Conservation (phyloP, 2,113 vertebrate genomes). For the Rhombomys opimus region DNA sequence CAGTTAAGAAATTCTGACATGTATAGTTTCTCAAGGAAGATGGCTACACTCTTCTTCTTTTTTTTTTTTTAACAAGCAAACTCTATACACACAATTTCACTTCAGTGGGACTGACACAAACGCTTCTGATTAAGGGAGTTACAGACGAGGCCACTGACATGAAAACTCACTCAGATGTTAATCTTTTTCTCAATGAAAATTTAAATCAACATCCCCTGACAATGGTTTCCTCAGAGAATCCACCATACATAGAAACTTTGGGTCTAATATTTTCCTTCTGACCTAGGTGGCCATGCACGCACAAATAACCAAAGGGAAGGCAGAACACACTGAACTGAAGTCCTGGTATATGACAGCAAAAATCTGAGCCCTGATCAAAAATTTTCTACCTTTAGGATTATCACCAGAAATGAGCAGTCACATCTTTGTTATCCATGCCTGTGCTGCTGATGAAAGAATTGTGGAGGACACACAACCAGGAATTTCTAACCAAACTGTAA, state of each 20-base stretch:
- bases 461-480: background rate
- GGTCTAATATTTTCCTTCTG: too few species aligned
- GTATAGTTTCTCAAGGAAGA: background rate
- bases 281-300: background rate
- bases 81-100: background rate
- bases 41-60: background rate
- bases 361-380: background rate
- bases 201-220: background rate
- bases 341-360: background rate
- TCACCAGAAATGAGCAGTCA: background rate
- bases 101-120: background rate
- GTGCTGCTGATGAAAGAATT: background rate
- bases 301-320: background rate
- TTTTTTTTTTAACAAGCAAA: background rate
- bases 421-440: background rate
- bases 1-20: background rate
- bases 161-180: background rate
- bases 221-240: background rate
- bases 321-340: background rate
- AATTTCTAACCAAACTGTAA: rapidly evolving
- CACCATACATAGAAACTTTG: background rate
- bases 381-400: background rate
- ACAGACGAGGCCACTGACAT: background rate
- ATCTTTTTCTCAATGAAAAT: background rate
- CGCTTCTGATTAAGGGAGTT: background rate